phyloP scores from a whole-genome alignment of 2,888 invertebrate genomes.

The Brenthis daphne region DNA sequence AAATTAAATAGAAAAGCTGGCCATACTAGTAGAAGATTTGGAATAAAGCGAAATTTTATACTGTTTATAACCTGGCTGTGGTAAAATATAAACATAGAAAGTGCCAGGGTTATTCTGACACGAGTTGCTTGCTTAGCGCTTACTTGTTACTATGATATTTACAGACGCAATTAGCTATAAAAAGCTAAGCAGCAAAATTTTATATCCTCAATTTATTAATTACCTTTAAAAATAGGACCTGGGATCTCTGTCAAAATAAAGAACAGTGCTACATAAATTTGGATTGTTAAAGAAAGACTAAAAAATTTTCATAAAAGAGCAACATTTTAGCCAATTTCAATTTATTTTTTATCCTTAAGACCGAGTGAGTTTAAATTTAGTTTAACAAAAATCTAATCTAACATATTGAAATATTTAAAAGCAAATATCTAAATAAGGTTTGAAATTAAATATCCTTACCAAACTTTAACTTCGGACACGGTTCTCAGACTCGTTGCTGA shows the following conservation, averaged over 20 bases:
- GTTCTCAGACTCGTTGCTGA: conserved; percentile 22
- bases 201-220: conserved; percentile 62
- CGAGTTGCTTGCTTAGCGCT: conserved; percentile 65
- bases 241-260: conserved; percentile 79
- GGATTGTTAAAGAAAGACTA: not conserved
- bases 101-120: conserved; percentile 66
- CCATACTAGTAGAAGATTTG: conserved; percentile 1
- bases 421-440: not conserved
- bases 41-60: conserved; percentile 22
- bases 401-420: not conserved
- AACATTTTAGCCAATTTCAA: too few relatives aligned
- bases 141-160: conserved; percentile 54
- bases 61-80: conserved; percentile 29
- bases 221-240: conserved; percentile 80
- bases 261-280: conserved; percentile 47
- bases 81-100: conserved; percentile 43
- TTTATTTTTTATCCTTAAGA: not conserved
- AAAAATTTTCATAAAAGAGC: not conserved
- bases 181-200: conserved; percentile 60
- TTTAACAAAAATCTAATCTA: too few relatives aligned
- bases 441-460: conserved; percentile 26
- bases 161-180: conserved; percentile 61
- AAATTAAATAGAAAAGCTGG: conserved; percentile 32
- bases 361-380: too few relatives aligned
- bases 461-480: conserved; percentile 11